Conservation (phyloP, 2,113 vertebrate species). For the Bagarius yarrelli region DNA sequence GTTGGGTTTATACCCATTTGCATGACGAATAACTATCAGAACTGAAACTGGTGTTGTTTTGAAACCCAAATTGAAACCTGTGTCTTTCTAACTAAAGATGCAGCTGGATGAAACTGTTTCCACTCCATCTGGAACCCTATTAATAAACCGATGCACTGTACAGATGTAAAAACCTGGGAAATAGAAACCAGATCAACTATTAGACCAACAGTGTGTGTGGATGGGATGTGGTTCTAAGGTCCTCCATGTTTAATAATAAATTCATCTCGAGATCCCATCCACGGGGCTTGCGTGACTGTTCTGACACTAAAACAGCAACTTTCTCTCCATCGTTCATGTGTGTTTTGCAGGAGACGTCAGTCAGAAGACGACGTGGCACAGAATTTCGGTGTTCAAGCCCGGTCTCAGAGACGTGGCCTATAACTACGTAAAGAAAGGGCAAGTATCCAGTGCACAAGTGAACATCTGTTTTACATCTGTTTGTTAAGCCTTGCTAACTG, state of each 20-base stretch:
- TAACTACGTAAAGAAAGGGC: conserved; percentile 95
- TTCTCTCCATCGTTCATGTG: not conserved
- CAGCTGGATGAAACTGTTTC: not conserved
- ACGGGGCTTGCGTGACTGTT: no score
- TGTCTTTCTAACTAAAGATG: not conserved
- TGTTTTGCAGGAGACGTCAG: conserved; percentile 81
- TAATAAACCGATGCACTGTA: not conserved
- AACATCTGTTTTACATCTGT: not conserved
- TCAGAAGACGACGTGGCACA: conserved; percentile 96
- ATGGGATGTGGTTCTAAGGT: not conserved
- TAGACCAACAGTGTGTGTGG: not conserved
- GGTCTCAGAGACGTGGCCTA: conserved; percentile 93
- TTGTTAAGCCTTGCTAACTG: not conserved
- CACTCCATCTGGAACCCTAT: not conserved
- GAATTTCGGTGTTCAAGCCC: conserved; percentile 91
- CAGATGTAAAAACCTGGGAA: not conserved
- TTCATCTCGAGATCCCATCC: no score
- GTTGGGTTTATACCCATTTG: not conserved
- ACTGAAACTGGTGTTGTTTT: not conserved
- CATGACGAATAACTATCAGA: not conserved
- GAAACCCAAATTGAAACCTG: not conserved
- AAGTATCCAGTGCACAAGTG: conserved; percentile 48
- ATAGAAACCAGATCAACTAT: no score
- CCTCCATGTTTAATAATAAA: not conserved
- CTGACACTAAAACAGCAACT: no score